Base-by-base conservation (phyloP, 2,888 invertebrate genomes). In the Eristalis tenax region DNA sequence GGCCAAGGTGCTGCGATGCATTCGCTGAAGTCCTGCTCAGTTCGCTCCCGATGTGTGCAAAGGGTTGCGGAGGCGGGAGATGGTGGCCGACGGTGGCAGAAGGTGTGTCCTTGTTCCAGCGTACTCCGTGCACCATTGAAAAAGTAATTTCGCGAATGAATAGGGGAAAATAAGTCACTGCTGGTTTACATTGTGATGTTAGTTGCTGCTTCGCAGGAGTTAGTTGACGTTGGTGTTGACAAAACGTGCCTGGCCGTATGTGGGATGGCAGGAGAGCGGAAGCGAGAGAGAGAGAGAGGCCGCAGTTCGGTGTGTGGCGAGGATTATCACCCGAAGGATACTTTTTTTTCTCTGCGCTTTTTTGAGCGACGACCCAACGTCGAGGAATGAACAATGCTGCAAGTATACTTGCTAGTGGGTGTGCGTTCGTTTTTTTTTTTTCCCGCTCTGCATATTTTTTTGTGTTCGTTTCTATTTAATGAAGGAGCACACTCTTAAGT, bases 91-190 rank as follows among this genome's bases (percentile, higher is more conserved):
- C 61, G 64, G 26, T 5, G 40, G 61, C 23, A 40, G 22, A 57
- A 64, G 43, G 65, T 70, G 71, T 73, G 71, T 75, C 70, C 75
- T 75, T 81, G 71, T 71, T 77, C 15, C 73, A 64, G 76, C 35
- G 18, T 13, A 28, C 28, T 43, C 40, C 15, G 18, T 22, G 38
- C 32, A 76, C 23, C 66, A 76, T 68, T 69, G 64, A 59, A 82
- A 82, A 82, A 85, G 73, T 82, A 73, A 82, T 85, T 82, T 85
- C 73, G 68, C 77, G 76, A 77, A 77, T 85, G 82, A 85, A 85
- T 77, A 64, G 85, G 77, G 40, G 61, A 59, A 82, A 71, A 82
- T 77, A 78, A 85, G 77, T 78, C 82, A 77, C 68, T 73, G 76
- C 66, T 81, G 70, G 56, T 22, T 6, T 5, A 22, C 73, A 63